Evolutionary conservation across 2,888 invertebrate genomes (phyloP), one percentile per base, ranked within the genome.

Genomic region (Xylota sylvarum): DNA sequence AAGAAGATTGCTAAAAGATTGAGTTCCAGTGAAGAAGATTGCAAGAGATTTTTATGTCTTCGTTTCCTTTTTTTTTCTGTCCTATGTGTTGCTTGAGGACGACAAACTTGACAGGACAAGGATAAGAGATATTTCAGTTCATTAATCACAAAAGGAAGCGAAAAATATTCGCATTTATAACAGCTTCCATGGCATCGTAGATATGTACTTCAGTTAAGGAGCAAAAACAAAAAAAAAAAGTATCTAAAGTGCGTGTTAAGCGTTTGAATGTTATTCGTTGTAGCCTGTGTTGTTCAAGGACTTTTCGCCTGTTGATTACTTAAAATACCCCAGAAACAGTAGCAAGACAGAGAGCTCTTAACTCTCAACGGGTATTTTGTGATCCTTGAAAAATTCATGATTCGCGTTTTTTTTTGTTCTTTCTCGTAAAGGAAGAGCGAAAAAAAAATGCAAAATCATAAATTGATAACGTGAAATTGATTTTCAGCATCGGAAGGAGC

Each of bases 51-150:
- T 84, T 35, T 79, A 48, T 69, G 37, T 74, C 43, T 37, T 52
- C 70, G 46, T 32, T 56, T 35, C 32, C 55, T 37, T 60, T 67
- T 52, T 30, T 17, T 43, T 50, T 48, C 46, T 64, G 46, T 65
- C 14, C 56, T 0, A 37, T 46, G 17, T 2, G n/a, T 5, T 46
- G 17, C 4, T 17, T 5, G 5, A 58, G 72, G 78, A 78, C 65
- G 46, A 73, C 37, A 46, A 79, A 79, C 79, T 83, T 60, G 60
- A 55, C 65, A 69, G 72, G 65, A 50, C 72, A 72, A 84, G 73
- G 79, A 80, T 74, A 79, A 84, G 48, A 84, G 74, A 79, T 84
- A 84, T 84, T 80, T 80, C 80, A 84, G 73, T 79, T 84, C 84
- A 84, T 84, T 84, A 84, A 84, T 84, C 80, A 84, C 80, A 56